Evolutionary conservation across 2,797 vertebrate genomes (phyloP).

Genomic region (Xerus rutilus): DNA sequence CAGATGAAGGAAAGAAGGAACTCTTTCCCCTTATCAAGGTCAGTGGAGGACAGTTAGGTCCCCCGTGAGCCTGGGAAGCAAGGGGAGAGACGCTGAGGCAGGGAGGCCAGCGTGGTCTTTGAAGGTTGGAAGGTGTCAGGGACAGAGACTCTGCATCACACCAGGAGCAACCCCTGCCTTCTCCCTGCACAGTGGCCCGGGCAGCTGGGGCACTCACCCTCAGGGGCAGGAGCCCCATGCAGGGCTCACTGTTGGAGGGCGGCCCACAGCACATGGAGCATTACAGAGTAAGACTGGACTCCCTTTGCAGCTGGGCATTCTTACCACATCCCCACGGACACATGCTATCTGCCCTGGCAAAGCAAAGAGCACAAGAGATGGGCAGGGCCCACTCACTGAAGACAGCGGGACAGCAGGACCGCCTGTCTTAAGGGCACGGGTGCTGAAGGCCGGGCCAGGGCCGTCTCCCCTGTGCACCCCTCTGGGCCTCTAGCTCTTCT

Average conservation of each 20-base stretch:
- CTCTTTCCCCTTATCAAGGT: background rate
- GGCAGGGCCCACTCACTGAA: background rate
- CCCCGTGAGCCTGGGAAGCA: background rate
- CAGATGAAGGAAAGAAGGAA: background rate
- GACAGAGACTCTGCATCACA: no score
- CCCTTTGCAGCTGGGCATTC: background rate
- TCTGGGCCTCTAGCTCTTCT: background rate
- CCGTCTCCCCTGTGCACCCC: background rate
- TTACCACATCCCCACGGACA: background rate
- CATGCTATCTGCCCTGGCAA: background rate
- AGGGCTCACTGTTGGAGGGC: fast-evolving
- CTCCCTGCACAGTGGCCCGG: fast-evolving
- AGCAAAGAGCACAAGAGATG: background rate
- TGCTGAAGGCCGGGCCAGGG: background rate
- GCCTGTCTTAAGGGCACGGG: fast-evolving
- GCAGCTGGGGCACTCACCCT: fast-evolving
- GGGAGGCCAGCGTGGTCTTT: background rate
- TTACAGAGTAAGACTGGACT: background rate
- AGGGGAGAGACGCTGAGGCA: background rate
- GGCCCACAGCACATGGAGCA: fast-evolving
- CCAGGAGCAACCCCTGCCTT: no score
- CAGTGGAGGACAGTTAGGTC: background rate
- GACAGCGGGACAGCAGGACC: background rate
- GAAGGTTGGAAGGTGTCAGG: fast-evolving
- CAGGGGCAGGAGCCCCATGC: fast-evolving